Base-by-base conservation (phyloP, 1,140 invertebrate genomes). In the Olivierus martensii region DNA sequence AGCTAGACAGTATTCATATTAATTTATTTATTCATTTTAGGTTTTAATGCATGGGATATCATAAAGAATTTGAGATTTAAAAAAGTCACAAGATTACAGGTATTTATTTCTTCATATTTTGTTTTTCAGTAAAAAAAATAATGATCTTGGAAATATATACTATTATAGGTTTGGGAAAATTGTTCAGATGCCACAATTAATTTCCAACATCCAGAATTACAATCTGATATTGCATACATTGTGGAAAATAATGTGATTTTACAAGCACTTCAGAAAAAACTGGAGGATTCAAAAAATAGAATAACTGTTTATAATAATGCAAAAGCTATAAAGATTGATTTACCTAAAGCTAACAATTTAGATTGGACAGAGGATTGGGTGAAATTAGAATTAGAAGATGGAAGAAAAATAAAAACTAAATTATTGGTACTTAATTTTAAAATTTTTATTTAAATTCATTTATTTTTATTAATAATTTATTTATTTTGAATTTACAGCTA, bases 191-290 rank as follows among this genome's bases (percentile, higher is more conserved):
- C 87, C 0, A 69, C 83, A 56, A 90, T 94, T 57, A 79, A 82
- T 49, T 93, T 94, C 66, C 82, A 85, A 62, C 72, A 83, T 56
- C 78, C 83, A 37, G 73, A 81, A 54, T 70, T 82, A 45, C 69
- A 75, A 44, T 75, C 82, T 49, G 78, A 83, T 62, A 72, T 95
- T 28, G 86, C 89, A 5, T 90, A 87, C 65, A 86, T 96, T 62
- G 84, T 94, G n/a, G 92, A 97, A 72, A 96, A 94, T 74, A 81
- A 92, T 73, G 71, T 93, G 5, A 75, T 94, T 43, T 64, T 88
- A 14, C 76, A 84, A 62, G 79, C 85, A 3, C 59, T 73, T 3
- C 60, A 55, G 45, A 55, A 52, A 49, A 53, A 59, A 18, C 73
- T 90, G 5, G 75, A 79, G 57, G 73, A 70, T 52, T 64, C 74